phyloP scores from a whole-genome alignment of 1,140 invertebrate genomes.

The Globodera rostochiensis region DNA sequence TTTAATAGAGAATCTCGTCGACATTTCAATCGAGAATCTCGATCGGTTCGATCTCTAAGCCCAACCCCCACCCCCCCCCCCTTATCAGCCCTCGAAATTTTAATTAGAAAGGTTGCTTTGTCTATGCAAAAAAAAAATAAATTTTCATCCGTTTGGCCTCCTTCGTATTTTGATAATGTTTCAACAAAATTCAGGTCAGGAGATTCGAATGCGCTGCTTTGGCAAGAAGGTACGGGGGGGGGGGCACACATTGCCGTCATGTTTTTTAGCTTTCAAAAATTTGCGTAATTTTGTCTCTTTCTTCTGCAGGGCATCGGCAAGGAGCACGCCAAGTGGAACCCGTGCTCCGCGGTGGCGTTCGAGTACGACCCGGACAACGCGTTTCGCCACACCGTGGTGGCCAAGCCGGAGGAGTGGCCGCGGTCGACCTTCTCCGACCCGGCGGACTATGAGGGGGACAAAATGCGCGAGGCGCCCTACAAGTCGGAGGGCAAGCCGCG shows the following conservation, averaged over 20 bases:
- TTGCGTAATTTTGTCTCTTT: background rate
- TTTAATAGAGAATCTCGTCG: too few species aligned
- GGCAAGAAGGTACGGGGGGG: conserved; percentile 74
- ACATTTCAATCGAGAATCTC: too few species aligned
- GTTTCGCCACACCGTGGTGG: conserved; percentile 90
- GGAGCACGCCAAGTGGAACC: conserved; percentile 99
- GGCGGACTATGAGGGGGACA: conserved; percentile 77
- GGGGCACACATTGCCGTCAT: too few species aligned
- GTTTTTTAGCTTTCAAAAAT: background rate
- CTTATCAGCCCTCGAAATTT: too few species aligned
- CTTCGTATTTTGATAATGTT: conserved; percentile 66
- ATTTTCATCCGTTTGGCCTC: too few species aligned
- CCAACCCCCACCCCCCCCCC: too few species aligned
- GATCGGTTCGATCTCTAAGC: too few species aligned
- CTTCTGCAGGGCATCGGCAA: conserved; percentile 82
- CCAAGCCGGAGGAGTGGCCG: conserved; percentile 95
- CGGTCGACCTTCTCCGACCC: conserved; percentile 88
- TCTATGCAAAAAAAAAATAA: too few species aligned
- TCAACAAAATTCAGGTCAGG: conserved; percentile 10
- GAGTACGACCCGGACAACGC: conserved; percentile 99
- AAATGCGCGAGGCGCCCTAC: conserved; percentile 80
- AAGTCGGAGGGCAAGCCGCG: conserved; percentile 91
- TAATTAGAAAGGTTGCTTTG: too few species aligned
- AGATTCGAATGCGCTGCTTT: conserved; percentile 86
- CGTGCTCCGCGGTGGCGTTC: conserved; percentile 93